Conservation (phyloP, 1,140 invertebrate species). For the Ceratina japonica region DNA sequence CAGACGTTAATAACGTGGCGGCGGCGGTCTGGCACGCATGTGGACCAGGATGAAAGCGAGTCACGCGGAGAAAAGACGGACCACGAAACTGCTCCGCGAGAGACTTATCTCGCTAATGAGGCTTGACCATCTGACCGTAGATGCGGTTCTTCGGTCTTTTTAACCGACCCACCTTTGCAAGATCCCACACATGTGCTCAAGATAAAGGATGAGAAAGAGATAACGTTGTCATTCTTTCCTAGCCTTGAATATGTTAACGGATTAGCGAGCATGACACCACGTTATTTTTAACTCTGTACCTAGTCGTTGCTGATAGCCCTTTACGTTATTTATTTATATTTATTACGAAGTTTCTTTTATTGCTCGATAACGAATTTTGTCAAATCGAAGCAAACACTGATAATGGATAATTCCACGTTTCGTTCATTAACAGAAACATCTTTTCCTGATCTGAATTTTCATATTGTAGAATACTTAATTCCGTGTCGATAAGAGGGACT, state of each 20-base stretch:
- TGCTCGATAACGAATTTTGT: too few species aligned
- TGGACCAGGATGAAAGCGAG: slow-evolving; percentile 12
- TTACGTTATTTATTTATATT: too few species aligned
- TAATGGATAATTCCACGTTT: too few species aligned
- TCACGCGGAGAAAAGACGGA: slow-evolving; percentile 1
- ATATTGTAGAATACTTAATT: too few species aligned
- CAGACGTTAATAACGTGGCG: slow-evolving; percentile 64
- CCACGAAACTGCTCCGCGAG: slow-evolving; percentile 51
- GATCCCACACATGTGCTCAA: slow-evolving; percentile 10
- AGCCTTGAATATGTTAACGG: background rate
- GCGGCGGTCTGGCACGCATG: slow-evolving; percentile 16
- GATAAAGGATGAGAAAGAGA: background rate
- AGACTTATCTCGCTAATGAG: slow-evolving; percentile 71
- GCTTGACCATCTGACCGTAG: slow-evolving; percentile 69
- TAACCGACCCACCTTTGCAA: background rate
- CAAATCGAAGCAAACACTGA: too few species aligned
- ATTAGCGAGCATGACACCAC: too few species aligned
- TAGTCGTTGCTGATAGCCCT: too few species aligned
- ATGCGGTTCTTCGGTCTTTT: slow-evolving; percentile 26
- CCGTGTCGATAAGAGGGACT: too few species aligned
- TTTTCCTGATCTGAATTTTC: too few species aligned
- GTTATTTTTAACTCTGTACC: too few species aligned
- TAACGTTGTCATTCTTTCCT: slow-evolving; percentile 29
- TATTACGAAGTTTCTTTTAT: too few species aligned
- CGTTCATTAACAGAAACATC: too few species aligned